Evolutionary conservation across 2,888 invertebrate species (phyloP).

Genomic region (Andrena flavipes): DNA sequence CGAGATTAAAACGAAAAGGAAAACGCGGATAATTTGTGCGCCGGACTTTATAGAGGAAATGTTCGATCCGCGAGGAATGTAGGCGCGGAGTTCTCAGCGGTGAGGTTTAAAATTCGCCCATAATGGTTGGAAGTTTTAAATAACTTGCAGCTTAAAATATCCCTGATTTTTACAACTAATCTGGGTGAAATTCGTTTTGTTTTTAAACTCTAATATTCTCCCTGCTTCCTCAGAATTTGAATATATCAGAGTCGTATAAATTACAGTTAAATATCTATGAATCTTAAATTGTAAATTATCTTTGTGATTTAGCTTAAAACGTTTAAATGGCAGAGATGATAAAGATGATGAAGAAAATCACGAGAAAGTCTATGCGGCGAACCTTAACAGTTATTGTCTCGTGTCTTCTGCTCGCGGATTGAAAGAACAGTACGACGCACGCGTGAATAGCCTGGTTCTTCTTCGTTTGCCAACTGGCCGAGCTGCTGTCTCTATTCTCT

Average conservation of each 20-base stretch:
- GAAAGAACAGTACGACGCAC: slow-evolving; percentile 6
- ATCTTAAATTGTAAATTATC: too few species aligned
- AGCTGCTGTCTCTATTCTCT: slow-evolving; percentile 69
- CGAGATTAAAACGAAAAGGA: not conserved
- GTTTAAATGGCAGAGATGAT: not conserved
- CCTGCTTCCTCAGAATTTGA: too few species aligned
- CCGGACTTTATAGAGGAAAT: not conserved
- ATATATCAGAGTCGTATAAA: too few species aligned
- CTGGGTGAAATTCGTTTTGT: too few species aligned
- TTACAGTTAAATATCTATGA: too few species aligned
- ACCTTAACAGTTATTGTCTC: not conserved
- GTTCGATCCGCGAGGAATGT: not conserved
- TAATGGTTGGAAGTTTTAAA: not conserved
- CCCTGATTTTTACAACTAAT: too few species aligned
- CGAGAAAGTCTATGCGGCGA: not conserved
- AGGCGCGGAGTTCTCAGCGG: not conserved
- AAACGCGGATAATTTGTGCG: not conserved
- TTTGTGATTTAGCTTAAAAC: not conserved
- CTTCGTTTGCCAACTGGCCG: slow-evolving; percentile 70
- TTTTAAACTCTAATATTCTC: too few species aligned
- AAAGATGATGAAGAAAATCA: too few species aligned
- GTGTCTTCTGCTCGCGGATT: not conserved
- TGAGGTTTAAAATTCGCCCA: not conserved
- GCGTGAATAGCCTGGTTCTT: slow-evolving; percentile 24
- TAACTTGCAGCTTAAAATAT: not conserved